A percentile compares a stretch with the other conserved stretches of the same genome.
Conservation (phyloP, 2,888 invertebrate species). For the Byasa hedistus region DNA sequence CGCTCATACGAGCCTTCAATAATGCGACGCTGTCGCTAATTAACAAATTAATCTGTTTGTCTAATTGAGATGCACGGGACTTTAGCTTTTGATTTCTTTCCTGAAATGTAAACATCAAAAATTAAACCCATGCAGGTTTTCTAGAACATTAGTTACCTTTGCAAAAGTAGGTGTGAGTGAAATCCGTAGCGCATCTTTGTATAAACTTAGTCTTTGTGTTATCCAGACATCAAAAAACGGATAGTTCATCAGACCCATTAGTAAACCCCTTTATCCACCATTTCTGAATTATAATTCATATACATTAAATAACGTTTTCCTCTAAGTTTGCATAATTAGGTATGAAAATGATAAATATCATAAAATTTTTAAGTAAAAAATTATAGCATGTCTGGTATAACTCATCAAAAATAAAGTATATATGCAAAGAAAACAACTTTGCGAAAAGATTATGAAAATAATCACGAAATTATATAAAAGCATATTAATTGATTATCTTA, state of each 20-base stretch:
- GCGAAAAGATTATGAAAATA: too few species aligned
- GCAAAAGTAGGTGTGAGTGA: conserved; percentile 17
- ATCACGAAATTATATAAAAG: background rate
- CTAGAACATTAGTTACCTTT: conserved; percentile 23
- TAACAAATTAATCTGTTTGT: conserved; percentile 94
- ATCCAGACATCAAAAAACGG: conserved; percentile 16
- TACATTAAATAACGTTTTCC: conserved; percentile 13
- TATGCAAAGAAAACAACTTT: too few species aligned
- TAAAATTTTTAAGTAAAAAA: background rate
- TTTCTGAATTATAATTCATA: conserved; percentile 27
- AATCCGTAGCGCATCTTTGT: conserved; percentile 17
- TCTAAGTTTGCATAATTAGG: background rate
- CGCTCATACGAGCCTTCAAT: conserved; percentile 93
- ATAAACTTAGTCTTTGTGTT: conserved; percentile 14
- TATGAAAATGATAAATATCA: conserved; percentile 5
- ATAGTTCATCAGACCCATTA: conserved; percentile 19
- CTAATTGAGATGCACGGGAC: conserved; percentile 92
- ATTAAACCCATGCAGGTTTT: conserved; percentile 5
- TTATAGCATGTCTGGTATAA: background rate
- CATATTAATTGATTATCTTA: background rate
- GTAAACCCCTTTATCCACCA: conserved; percentile 21
- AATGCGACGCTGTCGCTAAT: conserved; percentile 95
- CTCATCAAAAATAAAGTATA: background rate
- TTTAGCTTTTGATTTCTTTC: conserved; percentile 90
- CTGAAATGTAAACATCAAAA: conserved; percentile 55